Evolutionary conservation across 2,113 vertebrate species (phyloP).

Genomic region (Protomyctophum bolini): DNA sequence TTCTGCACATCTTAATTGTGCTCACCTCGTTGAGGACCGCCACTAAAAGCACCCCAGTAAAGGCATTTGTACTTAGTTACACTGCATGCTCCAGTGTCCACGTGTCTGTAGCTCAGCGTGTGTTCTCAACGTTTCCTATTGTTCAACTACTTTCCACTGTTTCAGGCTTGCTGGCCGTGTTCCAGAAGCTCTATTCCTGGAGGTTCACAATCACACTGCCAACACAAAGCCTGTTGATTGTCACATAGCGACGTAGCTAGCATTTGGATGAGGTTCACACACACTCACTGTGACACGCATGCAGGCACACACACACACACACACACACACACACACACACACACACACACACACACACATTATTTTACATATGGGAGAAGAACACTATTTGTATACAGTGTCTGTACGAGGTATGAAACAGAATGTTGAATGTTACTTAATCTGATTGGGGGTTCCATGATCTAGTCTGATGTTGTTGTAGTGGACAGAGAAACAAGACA

Average conservation of each 20-base stretch:
- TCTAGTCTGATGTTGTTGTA: constrained; percentile 10
- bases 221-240: neutral
- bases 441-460: neutral
- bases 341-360: neutral
- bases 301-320: no score
- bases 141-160: constrained; percentile 45
- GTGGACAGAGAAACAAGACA: constrained; percentile 9
- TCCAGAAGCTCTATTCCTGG: constrained; percentile 47
- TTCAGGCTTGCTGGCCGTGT: constrained; percentile 47
- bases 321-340: no score
- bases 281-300: no score
- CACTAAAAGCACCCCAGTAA: neutral
- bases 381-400: neutral
- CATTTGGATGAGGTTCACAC: constrained; percentile 32
- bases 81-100: neutral
- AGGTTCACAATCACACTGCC: constrained; percentile 40
- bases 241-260: constrained; percentile 19
- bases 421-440: neutral
- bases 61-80: neutral
- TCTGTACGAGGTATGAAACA: neutral
- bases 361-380: neutral
- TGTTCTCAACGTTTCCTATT: constrained; percentile 33
- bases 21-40: neutral
- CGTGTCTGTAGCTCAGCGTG: constrained; percentile 2
- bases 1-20: constrained; percentile 21